Percentiles rank a stretch among this genome's conserved stretches.
Evolutionary conservation across 2,113 vertebrate genomes (phyloP).

Genomic region (Madoqua kirkii): DNA sequence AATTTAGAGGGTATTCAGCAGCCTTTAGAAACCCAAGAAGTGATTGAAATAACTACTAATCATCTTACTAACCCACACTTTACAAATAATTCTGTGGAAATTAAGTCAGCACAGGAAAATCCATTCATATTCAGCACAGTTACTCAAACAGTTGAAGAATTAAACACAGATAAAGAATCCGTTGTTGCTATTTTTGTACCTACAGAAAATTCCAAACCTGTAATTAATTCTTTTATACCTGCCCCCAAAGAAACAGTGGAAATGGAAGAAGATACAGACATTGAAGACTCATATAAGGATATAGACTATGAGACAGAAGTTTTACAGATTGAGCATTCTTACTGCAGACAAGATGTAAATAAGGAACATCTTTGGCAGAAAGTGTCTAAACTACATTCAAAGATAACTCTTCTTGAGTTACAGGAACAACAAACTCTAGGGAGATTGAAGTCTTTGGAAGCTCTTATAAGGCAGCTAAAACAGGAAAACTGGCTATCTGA

Average conservation of each 20-base stretch:
- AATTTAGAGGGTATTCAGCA: constrained; percentile 64
- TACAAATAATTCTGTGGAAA: constrained; percentile 61
- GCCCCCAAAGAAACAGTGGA: constrained; percentile 64
- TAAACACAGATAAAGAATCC: constrained; percentile 75
- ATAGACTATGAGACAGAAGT: constrained; percentile 64
- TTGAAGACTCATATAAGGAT: constrained; percentile 42
- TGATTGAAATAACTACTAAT: constrained; percentile 59
- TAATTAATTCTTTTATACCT: constrained; percentile 60
- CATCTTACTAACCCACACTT: constrained; percentile 61
- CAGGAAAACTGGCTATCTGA: constrained; percentile 85
- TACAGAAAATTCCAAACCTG: constrained; percentile 66
- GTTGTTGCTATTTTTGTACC: constrained; percentile 80
- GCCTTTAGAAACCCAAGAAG: constrained; percentile 63
- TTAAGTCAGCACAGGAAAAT: constrained; percentile 74
- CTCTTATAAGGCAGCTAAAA: constrained; percentile 81
- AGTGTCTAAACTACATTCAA: constrained; percentile 86
- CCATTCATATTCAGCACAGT: constrained; percentile 76
- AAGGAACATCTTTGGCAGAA: constrained; percentile 87
- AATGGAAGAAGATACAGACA: constrained; percentile 63
- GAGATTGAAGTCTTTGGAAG: constrained; percentile 85
- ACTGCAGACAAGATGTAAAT: constrained; percentile 83
- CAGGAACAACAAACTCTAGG: constrained; percentile 85
- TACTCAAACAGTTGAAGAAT: constrained; percentile 75
- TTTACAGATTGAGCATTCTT: constrained; percentile 86
- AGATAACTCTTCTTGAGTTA: constrained; percentile 85